phyloP scores from a whole-genome alignment of 2,797 vertebrate species.

The Tenualosa ilisha region DNA sequence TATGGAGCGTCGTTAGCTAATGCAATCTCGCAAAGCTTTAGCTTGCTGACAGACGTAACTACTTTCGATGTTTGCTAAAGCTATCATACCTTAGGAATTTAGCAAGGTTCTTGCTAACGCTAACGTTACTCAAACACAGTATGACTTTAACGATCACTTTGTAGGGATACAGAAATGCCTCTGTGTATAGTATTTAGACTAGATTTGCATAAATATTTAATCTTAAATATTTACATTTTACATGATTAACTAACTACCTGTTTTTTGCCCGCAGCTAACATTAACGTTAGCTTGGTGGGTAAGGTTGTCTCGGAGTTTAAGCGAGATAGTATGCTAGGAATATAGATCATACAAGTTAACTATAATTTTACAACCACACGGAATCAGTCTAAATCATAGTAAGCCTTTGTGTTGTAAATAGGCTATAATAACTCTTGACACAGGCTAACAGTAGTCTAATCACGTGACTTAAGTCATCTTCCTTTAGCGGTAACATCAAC shows the following conservation, averaged over 20 bases:
- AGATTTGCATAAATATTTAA: not conserved
- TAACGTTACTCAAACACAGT: too few relatives aligned
- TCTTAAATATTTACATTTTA: not conserved
- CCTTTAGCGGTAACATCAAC: too few relatives aligned
- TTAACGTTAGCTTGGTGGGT: not conserved
- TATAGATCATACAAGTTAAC: not conserved
- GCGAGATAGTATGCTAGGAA: not conserved
- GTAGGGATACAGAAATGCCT: not conserved
- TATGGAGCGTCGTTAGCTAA: constrained; percentile 2
- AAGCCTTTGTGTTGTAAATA: too few relatives aligned
- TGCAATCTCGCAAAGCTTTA: not conserved
- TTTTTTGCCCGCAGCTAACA: not conserved
- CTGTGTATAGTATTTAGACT: not conserved
- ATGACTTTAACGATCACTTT: too few relatives aligned
- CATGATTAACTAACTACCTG: not conserved
- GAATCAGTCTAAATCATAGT: not conserved
- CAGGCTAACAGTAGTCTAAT: not conserved
- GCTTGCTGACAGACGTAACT: not conserved
- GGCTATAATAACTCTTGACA: not conserved
- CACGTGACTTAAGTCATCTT: not conserved
- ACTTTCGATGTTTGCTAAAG: constrained; percentile 27
- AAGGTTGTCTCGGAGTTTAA: too few relatives aligned
- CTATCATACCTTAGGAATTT: not conserved
- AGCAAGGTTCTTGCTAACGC: too few relatives aligned
- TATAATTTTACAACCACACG: not conserved